Base-by-base conservation (phyloP, 2,797 vertebrate species). In the Lagocephalus sceleratus region DNA sequence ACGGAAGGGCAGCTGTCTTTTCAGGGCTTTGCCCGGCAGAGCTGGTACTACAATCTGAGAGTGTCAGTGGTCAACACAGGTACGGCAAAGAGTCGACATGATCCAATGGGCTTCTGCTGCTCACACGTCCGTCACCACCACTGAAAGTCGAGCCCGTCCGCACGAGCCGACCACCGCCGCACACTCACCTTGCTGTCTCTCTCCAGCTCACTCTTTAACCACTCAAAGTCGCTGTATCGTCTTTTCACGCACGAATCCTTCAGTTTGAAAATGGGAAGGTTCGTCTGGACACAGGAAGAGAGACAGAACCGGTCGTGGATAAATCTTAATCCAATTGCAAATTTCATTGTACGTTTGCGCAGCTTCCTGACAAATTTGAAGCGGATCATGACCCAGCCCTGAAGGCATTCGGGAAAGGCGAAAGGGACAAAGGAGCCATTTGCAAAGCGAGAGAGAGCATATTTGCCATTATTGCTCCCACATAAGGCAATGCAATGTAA, bases 201-300 rank as follows among this genome's bases (percentile, higher is more conserved):
- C 81, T 99, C 97, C 91, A 99, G 86, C 84, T 99, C 97, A 79
- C 95, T 98, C 87, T 99, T 99, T 85, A 99, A 84, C 97, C 97
- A 99, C 64, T 98, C 97, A 70, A 99, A 99, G 85, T 98, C 97
- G 2, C 97, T 99, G 88, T 99, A 99, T 90, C 96, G 91, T 89
- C 97, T 93, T 67, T 94, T 92, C 73, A 99, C 97, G 55, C 92
- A 94, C 0, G 95, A 99, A 54, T 99, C 97, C 87, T 99, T 99
- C 89, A 95, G 73, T 87, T 98, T 99, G 87, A 99, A 99, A 88
- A 99, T 99, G 23, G 97, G 97, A 57, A 99, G 93, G 78, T 98
- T 99, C 71, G 97, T 98, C 95, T 98, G 83, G 9, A 65, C 3
- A 50, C 41, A 71, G 42, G 26, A 32, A 51, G 35, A 53, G 29